Evolutionary conservation across 1,140 invertebrate species (phyloP).

Genomic region (Proales similis): DNA sequence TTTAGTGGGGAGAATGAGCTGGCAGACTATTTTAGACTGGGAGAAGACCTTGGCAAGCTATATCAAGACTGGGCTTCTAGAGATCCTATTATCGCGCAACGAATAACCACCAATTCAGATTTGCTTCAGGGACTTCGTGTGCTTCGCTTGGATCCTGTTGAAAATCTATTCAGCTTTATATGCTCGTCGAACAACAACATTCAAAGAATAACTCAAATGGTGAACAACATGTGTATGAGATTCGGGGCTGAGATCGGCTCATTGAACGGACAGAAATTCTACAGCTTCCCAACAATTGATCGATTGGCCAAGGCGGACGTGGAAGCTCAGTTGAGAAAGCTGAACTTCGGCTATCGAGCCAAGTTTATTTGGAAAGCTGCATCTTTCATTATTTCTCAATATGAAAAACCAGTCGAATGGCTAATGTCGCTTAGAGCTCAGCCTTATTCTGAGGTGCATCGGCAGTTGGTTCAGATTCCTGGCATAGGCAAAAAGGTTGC

Average conservation of each 20-base stretch:
- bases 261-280: slow-evolving; percentile 62
- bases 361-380: slow-evolving; percentile 43
- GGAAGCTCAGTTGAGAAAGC: slow-evolving; percentile 63
- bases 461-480: slow-evolving; percentile 65
- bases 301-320: slow-evolving; percentile 45
- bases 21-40: slow-evolving; percentile 26
- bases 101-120: neutral
- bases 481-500: slow-evolving; percentile 88
- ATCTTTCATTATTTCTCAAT: slow-evolving; percentile 56
- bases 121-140: slow-evolving; percentile 65
- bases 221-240: slow-evolving; percentile 73
- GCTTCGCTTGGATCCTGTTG: slow-evolving; percentile 78
- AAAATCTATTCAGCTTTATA: slow-evolving; percentile 90
- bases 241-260: slow-evolving; percentile 71
- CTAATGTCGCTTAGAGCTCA: slow-evolving; percentile 61
- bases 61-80: slow-evolving; percentile 15
- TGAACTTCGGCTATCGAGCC: slow-evolving; percentile 84
- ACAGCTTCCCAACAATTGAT: slow-evolving; percentile 65
- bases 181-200: slow-evolving; percentile 97
- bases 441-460: slow-evolving; percentile 64
- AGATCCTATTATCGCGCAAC: neutral
- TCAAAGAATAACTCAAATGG: slow-evolving; percentile 69
- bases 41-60: neutral
- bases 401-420: slow-evolving; percentile 67
- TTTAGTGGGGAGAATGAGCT: neutral